phyloP scores from a whole-genome alignment of 2,888 invertebrate genomes.

The Allacma fusca region DNA sequence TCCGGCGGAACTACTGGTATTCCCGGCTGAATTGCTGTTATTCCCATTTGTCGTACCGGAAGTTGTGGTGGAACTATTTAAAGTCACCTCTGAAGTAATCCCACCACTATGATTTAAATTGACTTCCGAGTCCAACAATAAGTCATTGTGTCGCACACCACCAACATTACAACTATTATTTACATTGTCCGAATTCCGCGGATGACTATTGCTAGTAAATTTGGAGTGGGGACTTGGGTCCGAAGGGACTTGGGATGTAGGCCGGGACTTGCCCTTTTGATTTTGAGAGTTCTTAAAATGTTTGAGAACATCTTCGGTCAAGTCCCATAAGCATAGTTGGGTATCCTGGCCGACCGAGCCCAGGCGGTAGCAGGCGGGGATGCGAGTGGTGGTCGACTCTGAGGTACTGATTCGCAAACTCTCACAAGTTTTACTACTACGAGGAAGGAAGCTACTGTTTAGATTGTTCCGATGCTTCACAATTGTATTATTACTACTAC shows the following conservation, averaged over 20 bases:
- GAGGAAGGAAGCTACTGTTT: constrained; percentile 9
- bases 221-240: constrained; percentile 58
- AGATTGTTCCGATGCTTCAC: constrained; percentile 28
- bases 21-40: no score
- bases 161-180: not conserved
- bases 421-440: constrained; percentile 51
- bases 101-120: not conserved
- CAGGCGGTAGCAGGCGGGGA: constrained; percentile 76
- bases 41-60: no score
- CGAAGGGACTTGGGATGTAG: constrained; percentile 60
- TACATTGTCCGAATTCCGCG: constrained; percentile 5
- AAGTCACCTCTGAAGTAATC: not conserved
- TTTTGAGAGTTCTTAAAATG: constrained; percentile 11
- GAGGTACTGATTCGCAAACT: constrained; percentile 51
- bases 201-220: constrained; percentile 53
- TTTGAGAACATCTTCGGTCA: constrained; percentile 91
- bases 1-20: constrained; percentile 19
- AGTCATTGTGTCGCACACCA: no score
- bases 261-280: constrained; percentile 50
- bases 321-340: constrained; percentile 96
- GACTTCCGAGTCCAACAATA: not conserved
- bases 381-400: constrained; percentile 61
- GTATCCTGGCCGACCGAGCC: constrained; percentile 98
- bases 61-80: no score
- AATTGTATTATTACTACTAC: constrained; percentile 27